These are phyloP conservation scores for Bettongia penicillata DNA, from an alignment of 2,113 vertebrate species.

Conservation along the genomic window DNA sequence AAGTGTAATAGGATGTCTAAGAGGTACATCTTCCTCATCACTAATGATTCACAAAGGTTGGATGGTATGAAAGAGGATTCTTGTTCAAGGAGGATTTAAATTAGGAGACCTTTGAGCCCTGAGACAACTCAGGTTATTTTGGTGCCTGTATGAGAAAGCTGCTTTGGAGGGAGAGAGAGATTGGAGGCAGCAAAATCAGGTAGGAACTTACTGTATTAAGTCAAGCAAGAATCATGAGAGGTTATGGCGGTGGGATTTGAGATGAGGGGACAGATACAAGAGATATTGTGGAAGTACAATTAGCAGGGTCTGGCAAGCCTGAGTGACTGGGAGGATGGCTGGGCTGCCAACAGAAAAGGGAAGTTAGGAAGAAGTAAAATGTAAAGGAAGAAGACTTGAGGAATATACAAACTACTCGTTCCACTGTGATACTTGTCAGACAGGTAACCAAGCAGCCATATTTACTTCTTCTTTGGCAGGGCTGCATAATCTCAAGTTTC, in stretches of 20 bases:
- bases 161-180: not conserved
- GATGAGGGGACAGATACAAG: not conserved
- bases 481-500: not conserved
- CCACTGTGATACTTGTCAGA: not conserved
- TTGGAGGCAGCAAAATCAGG: not conserved
- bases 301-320: not conserved
- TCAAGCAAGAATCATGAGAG: not conserved
- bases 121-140: not conserved
- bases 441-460: not conserved
- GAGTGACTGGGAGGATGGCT: not conserved
- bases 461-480: not conserved
- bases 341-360: not conserved
- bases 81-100: not conserved
- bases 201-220: not conserved
- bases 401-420: not conserved
- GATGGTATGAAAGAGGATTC: not conserved
- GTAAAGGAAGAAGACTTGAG: not conserved
- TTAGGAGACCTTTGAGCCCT: not conserved
- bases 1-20: not conserved
- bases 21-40: not conserved
- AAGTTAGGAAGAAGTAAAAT: not conserved
- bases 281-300: not conserved
- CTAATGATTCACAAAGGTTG: not conserved
- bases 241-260: not conserved
- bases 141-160: not conserved